phyloP scores from a whole-genome alignment of 2,888 invertebrate species.

The Sipha maydis region DNA sequence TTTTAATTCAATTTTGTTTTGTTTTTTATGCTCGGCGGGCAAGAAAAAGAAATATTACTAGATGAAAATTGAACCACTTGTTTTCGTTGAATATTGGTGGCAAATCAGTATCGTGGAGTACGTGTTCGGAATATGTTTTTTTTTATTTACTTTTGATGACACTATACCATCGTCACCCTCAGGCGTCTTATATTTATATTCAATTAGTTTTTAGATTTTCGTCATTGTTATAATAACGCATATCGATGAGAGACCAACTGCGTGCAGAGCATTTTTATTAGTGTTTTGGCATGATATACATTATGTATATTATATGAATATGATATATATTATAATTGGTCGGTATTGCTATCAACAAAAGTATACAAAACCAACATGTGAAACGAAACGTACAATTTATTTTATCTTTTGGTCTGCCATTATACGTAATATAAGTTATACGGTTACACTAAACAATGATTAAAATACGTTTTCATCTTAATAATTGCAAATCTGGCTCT shows the following conservation, averaged over 20 bases:
- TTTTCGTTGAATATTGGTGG: constrained; percentile 59
- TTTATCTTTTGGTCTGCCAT: too few relatives aligned
- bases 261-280: constrained; percentile 55
- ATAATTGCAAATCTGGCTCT: too few relatives aligned
- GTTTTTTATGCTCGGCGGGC: background rate
- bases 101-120: constrained; percentile 40
- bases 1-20: constrained; percentile 45
- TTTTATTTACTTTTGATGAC: constrained; percentile 52
- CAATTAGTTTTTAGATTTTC: constrained; percentile 62
- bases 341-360: background rate
- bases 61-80: constrained; percentile 57
- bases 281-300: background rate
- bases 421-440: background rate
- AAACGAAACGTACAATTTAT: too few relatives aligned
- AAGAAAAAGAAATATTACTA: constrained; percentile 1
- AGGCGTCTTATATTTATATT: constrained; percentile 47
- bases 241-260: constrained; percentile 29
- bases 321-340: background rate
- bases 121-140: constrained; percentile 50
- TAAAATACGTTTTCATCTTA: too few relatives aligned
- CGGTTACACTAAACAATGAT: background rate
- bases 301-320: background rate
- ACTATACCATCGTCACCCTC: constrained; percentile 12
- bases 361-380: background rate
- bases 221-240: constrained; percentile 54